Conservation (phyloP, 2,888 invertebrate genomes). For the Himalopsyche kuldschensis region DNA sequence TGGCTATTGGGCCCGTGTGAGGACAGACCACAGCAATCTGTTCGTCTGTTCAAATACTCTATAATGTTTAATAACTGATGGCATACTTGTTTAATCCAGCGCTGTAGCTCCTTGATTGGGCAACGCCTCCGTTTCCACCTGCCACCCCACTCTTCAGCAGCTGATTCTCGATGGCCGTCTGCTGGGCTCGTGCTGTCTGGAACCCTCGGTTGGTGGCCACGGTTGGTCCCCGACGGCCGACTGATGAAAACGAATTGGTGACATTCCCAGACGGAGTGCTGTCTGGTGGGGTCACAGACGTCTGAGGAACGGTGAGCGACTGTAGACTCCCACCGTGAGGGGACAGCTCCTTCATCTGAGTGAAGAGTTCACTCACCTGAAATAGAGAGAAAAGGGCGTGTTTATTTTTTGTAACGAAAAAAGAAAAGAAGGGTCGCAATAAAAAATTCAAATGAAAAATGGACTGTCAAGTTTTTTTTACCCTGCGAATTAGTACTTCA, state of each 20-base stretch:
- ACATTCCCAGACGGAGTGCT: neutral
- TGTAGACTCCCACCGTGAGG: constrained; percentile 46
- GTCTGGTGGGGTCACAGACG: neutral
- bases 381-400: constrained; percentile 42
- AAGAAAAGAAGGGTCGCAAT: too few relatives aligned
- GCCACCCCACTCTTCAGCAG: neutral
- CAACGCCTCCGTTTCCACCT: constrained; percentile 7
- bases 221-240: neutral
- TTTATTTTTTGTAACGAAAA: too few relatives aligned
- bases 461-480: too few relatives aligned
- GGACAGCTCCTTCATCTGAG: constrained; percentile 70
- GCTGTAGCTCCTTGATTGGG: constrained; percentile 26
- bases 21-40: too few relatives aligned
- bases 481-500: too few relatives aligned
- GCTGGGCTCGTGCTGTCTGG: constrained; percentile 18
- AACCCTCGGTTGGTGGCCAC: constrained; percentile 41
- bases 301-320: neutral
- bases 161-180: constrained; percentile 19
- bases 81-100: constrained; percentile 19
- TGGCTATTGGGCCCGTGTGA: too few relatives aligned
- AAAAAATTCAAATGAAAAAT: too few relatives aligned
- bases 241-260: neutral
- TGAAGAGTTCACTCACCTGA: constrained; percentile 73
- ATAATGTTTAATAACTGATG: too few relatives aligned
- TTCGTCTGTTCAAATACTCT: too few relatives aligned